phyloP scores from a whole-genome alignment of 2,113 vertebrate genomes.

The Loxodonta africana region DNA sequence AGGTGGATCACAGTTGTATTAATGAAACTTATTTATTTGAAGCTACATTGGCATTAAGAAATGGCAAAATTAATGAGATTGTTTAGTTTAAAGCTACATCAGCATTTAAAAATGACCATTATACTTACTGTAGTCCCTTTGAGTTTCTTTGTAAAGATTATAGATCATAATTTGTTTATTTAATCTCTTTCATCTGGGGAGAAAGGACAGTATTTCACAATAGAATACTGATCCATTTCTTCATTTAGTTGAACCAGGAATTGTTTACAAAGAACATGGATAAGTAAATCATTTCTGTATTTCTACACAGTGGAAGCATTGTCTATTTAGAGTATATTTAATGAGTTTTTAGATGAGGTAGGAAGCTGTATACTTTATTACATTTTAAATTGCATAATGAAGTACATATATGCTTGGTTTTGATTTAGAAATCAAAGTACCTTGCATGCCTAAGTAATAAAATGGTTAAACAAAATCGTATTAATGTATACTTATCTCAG shows the following conservation, averaged over 20 bases:
- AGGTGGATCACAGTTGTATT: background rate
- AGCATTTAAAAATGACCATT: background rate
- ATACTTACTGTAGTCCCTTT: background rate
- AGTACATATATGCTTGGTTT: background rate
- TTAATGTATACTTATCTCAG: background rate
- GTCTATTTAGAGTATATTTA: background rate
- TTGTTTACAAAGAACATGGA: background rate
- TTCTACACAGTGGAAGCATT: background rate
- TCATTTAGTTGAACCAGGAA: background rate
- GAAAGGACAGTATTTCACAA: background rate
- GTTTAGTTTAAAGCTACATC: background rate
- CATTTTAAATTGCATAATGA: background rate
- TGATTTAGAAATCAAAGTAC: background rate
- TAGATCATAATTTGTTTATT: background rate
- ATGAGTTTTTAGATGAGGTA: background rate
- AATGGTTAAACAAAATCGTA: background rate
- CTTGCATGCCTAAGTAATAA: background rate
- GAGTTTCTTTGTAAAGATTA: slow-evolving; percentile 15
- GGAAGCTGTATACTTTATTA: background rate
- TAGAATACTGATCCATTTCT: background rate
- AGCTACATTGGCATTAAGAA: no score
- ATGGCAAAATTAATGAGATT: background rate
- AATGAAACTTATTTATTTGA: no score
- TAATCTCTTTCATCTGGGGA: background rate
- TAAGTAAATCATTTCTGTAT: background rate